Evolutionary conservation across 2,113 vertebrate species (phyloP).

Genomic region (Percopsis transmontana): DNA sequence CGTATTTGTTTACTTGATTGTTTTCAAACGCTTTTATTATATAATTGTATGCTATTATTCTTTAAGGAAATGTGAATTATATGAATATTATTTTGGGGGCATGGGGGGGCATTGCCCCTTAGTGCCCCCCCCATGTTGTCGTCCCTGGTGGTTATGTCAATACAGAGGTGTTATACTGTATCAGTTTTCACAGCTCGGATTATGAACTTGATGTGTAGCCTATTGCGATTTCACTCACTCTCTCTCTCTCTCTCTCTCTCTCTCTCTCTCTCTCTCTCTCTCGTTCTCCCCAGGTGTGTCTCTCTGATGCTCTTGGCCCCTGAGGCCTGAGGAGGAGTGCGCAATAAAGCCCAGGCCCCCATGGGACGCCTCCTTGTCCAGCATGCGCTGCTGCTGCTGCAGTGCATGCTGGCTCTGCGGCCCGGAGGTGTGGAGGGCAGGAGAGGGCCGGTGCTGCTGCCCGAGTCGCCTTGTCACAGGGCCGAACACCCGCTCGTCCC

Average conservation of each 20-base stretch:
- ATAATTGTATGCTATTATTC: no score
- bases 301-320: conserved; percentile 78
- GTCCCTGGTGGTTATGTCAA: conserved; percentile 2
- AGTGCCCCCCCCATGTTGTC: no score
- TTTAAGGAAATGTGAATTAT: no score
- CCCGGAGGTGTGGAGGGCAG: conserved; percentile 63
- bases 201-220: no score
- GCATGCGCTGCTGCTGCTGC: conserved; percentile 82
- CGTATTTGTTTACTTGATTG: no score
- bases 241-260: conserved; percentile 26
- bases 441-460: conserved; percentile 69
- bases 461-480: conserved; percentile 81
- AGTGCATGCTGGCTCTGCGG: conserved; percentile 81
- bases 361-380: conserved; percentile 76
- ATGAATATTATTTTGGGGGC: no score
- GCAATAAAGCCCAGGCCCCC: conserved; percentile 64
- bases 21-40: no score
- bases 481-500: conserved; percentile 86
- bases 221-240: conserved; percentile 20
- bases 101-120: no score
- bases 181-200: conserved; percentile 16
- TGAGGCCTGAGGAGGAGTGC: conserved; percentile 79
- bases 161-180: conserved; percentile 4
- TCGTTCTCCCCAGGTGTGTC: conserved; percentile 74
- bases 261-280: conserved; percentile 29